These are phyloP conservation scores for Drosophila punjabiensis DNA, from an alignment of 1,140 invertebrate species.

Conservation along the genomic window DNA sequence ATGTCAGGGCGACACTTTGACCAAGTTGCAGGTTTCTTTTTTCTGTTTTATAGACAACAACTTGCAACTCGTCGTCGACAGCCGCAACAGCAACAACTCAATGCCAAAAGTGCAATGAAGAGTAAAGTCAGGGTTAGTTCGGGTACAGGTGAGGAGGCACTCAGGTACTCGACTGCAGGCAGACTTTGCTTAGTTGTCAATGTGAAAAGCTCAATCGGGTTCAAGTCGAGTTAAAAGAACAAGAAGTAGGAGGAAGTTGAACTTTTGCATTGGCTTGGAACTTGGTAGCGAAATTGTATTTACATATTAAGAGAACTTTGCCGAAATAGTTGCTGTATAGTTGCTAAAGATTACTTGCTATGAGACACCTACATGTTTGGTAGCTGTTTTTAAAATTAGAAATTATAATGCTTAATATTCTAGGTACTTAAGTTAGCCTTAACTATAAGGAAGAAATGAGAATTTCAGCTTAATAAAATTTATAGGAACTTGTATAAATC, in stretches of 20 bases:
- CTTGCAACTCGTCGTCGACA: slow-evolving; percentile 35
- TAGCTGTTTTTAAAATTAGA: not conserved
- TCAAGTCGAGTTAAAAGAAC: slow-evolving; percentile 45
- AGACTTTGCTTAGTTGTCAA: slow-evolving; percentile 60
- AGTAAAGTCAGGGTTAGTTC: slow-evolving; percentile 73
- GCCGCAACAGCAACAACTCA: slow-evolving; percentile 65
- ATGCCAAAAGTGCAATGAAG: slow-evolving; percentile 82
- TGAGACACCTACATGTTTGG: no score
- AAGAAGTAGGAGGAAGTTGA: slow-evolving; percentile 40
- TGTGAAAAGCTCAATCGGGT: slow-evolving; percentile 27
- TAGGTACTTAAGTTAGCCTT: not conserved
- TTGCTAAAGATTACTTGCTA: not conserved
- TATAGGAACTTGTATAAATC: not conserved
- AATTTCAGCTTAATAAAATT: not conserved
- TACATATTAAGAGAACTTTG: not conserved
- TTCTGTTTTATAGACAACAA: slow-evolving; percentile 53
- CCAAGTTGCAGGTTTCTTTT: slow-evolving; percentile 68
- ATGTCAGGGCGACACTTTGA: slow-evolving; percentile 77
- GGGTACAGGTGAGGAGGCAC: slow-evolving; percentile 15
- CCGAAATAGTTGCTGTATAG: not conserved
- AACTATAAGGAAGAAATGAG: not conserved
- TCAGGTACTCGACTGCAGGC: slow-evolving; percentile 26
- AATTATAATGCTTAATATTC: not conserved
- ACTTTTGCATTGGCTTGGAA: not conserved
- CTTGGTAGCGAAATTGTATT: not conserved